Base-by-base conservation (phyloP, 1,140 invertebrate species). In the Apolygus lucorum region DNA sequence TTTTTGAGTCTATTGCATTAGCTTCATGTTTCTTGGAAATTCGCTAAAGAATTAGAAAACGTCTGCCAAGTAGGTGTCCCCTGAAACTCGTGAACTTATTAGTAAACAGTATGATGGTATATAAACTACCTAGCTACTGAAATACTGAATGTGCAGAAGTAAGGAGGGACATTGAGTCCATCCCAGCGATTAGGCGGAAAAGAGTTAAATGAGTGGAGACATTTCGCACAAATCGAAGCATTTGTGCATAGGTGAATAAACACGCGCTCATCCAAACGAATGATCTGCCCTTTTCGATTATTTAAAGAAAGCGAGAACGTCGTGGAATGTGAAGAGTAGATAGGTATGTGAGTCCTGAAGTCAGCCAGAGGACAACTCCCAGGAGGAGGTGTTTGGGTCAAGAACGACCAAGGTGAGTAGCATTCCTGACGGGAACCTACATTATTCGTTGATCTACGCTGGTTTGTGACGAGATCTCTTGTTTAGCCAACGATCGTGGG, bases 331-430 rank as follows among this genome's bases (percentile, higher is more conserved):
- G 34, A 42, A 42, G 34, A 42, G 34, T 42, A 42, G n/a, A n/a
- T n/a, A n/a, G n/a, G 4, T 42, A 42, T 42, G 4, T 8, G 34
- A 42, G 17, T 42, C 34, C 34, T 8, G 34, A n/a, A 17, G 34
- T 42, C 34, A 42, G 34, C n/a, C n/a, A n/a, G n/a, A n/a, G 17
- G 17, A 42, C 34, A 42, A 42, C 34, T 42, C 34, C 17, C 34
- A 42, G 66, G 66, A 65, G 63, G n/a, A 27, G 26, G n/a, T 8
- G 26, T 14, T 21, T 14, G 63, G 27, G 63, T 14, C 21, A 27
- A 27, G 26, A 27, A 11, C 13, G 26, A 63, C 71, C 73, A 77
- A 78, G 27, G 63, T 14, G 26, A 27, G 26, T 25, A 4, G 34
- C 34, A 42, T 42, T 42, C 34, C 34, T 42, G n/a, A n/a, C n/a